A percentile compares a stretch with the other conserved stretches of the same genome.
Evolutionary conservation across 2,113 vertebrate genomes (phyloP).

Genomic region (Pachyramphus minor): DNA sequence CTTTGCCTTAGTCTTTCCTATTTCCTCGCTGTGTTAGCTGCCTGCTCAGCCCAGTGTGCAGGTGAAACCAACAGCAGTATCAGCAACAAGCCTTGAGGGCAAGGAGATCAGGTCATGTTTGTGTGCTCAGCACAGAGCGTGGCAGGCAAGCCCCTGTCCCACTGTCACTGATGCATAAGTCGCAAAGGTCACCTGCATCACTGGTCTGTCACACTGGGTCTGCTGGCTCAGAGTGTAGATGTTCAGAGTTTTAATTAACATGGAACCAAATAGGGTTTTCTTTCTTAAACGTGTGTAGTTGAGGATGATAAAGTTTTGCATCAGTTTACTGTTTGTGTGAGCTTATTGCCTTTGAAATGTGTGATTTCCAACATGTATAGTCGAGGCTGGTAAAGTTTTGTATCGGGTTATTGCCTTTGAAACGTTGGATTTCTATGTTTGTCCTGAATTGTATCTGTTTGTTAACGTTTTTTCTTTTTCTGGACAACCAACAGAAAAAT

Average conservation of each 20-base stretch:
- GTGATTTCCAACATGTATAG: not conserved
- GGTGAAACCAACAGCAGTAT: not conserved
- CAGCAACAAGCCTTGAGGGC: rapidly evolving
- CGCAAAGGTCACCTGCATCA: not conserved
- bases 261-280: not conserved
- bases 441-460: not conserved
- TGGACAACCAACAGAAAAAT: not conserved
- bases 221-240: not conserved
- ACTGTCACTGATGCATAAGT: not conserved
- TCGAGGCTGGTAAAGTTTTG: not conserved
- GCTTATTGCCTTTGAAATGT: not conserved
- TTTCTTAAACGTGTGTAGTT: not conserved
- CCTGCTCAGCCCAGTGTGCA: not conserved
- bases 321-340: not conserved
- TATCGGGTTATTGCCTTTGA: not conserved
- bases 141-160: rapidly evolving
- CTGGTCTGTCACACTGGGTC: not conserved
- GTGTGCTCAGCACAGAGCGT: not conserved
- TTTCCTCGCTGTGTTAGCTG: not conserved
- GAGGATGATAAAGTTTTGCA: not conserved
- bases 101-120: not conserved
- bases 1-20: not conserved
- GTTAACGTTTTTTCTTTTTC: not conserved
- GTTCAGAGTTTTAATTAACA: not conserved
- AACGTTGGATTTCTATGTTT: not conserved